Percentiles rank a stretch among this genome's conserved stretches.
phyloP scores from a whole-genome alignment of 1,140 invertebrate species.

The Galleria mellonella region DNA sequence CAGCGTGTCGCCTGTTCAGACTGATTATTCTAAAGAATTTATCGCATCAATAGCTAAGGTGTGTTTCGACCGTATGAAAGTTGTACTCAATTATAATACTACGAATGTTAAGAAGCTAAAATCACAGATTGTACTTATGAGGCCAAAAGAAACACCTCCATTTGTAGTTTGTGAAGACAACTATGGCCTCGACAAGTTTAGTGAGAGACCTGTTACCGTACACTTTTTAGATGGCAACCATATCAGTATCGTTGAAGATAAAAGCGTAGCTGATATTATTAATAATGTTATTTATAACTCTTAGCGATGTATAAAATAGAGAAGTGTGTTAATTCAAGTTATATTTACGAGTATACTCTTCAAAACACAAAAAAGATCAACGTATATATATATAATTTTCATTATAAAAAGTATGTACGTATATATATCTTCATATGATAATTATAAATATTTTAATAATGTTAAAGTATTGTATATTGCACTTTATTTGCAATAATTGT shows the following conservation, averaged over 20 bases:
- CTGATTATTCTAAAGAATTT: slow-evolving; percentile 70
- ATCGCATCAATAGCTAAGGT: slow-evolving; percentile 58
- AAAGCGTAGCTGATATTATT: slow-evolving; percentile 77
- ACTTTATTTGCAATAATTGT: no score
- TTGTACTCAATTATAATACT: slow-evolving; percentile 70
- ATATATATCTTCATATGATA: no score
- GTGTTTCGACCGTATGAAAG: slow-evolving; percentile 76
- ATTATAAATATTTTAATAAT: no score
- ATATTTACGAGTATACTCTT: no score
- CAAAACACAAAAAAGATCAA: no score
- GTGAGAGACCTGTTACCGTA: slow-evolving; percentile 67
- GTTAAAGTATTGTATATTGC: no score
- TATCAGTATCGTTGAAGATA: slow-evolving; percentile 79
- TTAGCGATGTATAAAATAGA: no score
- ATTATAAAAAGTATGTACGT: no score
- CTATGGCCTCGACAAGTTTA: slow-evolving; percentile 77
- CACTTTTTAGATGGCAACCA: slow-evolving; percentile 83
- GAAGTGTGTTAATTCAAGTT: no score
- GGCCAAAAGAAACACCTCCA: slow-evolving; percentile 74
- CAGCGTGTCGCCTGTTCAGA: slow-evolving; percentile 39
- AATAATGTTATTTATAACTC: slow-evolving; percentile 60
- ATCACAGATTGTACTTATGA: slow-evolving; percentile 77
- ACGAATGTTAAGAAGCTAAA: slow-evolving; percentile 64
- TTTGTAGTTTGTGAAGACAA: slow-evolving; percentile 74
- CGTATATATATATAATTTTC: no score